A percentile compares a stretch with the other conserved stretches of the same genome.
Conservation (phyloP, 2,888 invertebrate species). For the Nephrotoma flavescens region DNA sequence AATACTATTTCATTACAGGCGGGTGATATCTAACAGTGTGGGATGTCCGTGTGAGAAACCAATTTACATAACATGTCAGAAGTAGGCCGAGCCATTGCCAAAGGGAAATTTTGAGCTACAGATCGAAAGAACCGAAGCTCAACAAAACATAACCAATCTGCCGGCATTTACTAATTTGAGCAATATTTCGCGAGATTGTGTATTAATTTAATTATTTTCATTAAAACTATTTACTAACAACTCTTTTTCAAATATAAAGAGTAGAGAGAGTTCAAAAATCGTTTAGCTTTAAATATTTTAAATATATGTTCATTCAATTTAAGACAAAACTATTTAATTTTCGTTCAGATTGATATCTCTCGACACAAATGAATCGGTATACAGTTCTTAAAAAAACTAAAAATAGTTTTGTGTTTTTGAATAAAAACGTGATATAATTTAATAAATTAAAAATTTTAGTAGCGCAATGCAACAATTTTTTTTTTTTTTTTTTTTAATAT, state of each 20-base stretch:
- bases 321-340: not conserved
- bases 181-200: not conserved
- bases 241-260: not conserved
- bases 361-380: not conserved
- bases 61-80: too few species aligned
- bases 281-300: not conserved
- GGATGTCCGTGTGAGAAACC: too few species aligned
- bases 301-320: not conserved
- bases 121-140: rapidly evolving
- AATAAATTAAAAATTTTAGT: not conserved
- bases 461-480: too few species aligned
- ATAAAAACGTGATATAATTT: not conserved
- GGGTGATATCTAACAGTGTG: too few species aligned
- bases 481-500: too few species aligned
- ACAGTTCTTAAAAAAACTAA: not conserved
- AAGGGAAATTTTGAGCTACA: too few species aligned
- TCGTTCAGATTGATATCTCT: not conserved
- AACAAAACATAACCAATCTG: too few species aligned
- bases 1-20: too few species aligned
- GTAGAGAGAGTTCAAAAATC: not conserved
- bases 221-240: not conserved
- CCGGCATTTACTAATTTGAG: too few species aligned
- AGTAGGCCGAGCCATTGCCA: too few species aligned
- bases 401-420: not conserved
- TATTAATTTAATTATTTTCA: not conserved